Conservation (phyloP, 1,140 invertebrate species). For the Meloidogyne hapla region DNA sequence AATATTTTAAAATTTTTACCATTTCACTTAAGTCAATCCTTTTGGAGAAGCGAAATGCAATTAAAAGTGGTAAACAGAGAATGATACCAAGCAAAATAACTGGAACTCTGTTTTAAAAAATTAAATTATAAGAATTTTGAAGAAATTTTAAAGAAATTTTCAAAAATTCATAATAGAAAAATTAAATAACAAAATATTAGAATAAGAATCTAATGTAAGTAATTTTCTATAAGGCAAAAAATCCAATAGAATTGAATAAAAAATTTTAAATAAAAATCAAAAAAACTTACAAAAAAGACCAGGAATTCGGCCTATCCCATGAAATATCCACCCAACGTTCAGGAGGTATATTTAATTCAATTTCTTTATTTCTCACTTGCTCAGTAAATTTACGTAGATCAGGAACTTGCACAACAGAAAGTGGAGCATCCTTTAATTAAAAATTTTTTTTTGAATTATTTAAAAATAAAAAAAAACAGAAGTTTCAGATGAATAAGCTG, state of each 20-base stretch:
- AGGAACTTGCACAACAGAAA: neutral
- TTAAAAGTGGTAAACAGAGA: neutral
- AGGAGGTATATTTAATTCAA: neutral
- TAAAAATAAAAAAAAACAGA: neutral
- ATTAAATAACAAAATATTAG: too few relatives aligned
- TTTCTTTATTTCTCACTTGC: neutral
- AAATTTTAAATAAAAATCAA: neutral
- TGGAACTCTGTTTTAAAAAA: neutral
- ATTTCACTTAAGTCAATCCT: neutral
- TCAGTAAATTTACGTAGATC: neutral
- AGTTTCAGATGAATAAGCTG: neutral
- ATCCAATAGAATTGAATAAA: too few relatives aligned
- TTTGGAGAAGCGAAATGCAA: neutral
- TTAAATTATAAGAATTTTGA: too few relatives aligned
- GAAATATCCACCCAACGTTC: neutral
- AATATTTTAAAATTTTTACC: neutral
- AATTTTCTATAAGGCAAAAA: too few relatives aligned
- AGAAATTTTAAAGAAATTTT: too few relatives aligned
- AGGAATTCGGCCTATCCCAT: neutral
- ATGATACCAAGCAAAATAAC: neutral
- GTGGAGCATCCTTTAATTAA: neutral
- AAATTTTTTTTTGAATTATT: neutral
- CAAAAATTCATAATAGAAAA: too few relatives aligned
- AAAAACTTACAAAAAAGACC: slow-evolving; percentile 1
- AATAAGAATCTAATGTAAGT: too few relatives aligned